phyloP scores from a whole-genome alignment of 2,888 invertebrate species.

The Atrina japonica region DNA sequence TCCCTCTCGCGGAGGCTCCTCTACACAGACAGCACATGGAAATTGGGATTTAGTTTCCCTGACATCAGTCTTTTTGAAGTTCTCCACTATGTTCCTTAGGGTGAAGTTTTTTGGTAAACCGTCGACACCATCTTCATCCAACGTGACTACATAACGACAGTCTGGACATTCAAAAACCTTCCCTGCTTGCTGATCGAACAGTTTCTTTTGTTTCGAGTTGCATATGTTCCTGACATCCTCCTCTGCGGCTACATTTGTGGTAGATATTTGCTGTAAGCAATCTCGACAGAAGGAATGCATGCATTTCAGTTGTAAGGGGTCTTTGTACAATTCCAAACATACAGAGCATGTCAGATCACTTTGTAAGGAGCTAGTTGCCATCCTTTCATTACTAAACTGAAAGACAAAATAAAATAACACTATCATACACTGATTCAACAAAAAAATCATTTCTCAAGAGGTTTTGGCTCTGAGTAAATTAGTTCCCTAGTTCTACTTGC shows the following conservation, averaged over 20 bases:
- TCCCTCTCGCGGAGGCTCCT: slow-evolving; percentile 6
- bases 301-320: slow-evolving; percentile 7
- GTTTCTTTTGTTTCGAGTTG: not conserved
- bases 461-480: too few relatives aligned
- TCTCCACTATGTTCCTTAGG: slow-evolving; percentile 2
- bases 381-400: too few relatives aligned
- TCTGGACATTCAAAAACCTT: slow-evolving; percentile 17
- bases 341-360: slow-evolving; percentile 10
- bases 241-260: not conserved
- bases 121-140: slow-evolving; percentile 13
- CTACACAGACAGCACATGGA: slow-evolving; percentile 13
- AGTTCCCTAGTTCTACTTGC: too few relatives aligned
- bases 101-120: slow-evolving; percentile 17
- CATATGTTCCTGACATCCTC: not conserved
- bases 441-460: too few relatives aligned
- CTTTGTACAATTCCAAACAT: slow-evolving; percentile 13
- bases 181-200: not conserved
- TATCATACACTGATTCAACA: too few relatives aligned
- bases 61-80: not conserved
- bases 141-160: not conserved
- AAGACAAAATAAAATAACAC: too few relatives aligned
- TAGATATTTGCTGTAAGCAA: slow-evolving; percentile 1
- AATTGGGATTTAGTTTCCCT: not conserved
- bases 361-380: not conserved
- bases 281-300: slow-evolving; percentile 12